These are phyloP conservation scores for Formica exsecta DNA, from an alignment of 1,140 invertebrate species.

Conservation along the genomic window DNA sequence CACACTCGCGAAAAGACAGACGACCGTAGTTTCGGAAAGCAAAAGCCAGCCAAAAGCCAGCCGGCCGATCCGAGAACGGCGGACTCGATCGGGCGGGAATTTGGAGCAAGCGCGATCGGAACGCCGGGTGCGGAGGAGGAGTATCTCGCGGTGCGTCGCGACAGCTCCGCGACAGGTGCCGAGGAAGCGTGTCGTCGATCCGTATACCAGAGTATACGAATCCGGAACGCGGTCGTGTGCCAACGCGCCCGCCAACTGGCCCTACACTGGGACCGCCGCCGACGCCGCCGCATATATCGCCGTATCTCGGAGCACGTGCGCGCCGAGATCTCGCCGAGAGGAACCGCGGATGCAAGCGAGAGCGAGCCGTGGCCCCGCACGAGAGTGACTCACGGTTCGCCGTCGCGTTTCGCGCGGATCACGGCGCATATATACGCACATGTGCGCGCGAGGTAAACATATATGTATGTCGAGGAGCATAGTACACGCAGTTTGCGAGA, in stretches of 20 bases:
- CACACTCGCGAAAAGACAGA: slow-evolving; percentile 30
- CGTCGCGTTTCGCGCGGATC: slow-evolving; percentile 50
- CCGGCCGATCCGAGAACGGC: slow-evolving; percentile 14
- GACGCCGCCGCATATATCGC: slow-evolving; percentile 62
- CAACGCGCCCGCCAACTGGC: slow-evolving; percentile 53
- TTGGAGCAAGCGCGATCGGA: slow-evolving; percentile 55
- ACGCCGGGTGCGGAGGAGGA: not conserved
- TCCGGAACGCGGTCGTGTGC: slow-evolving; percentile 56
- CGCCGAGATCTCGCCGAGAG: slow-evolving; percentile 68
- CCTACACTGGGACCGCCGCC: slow-evolving; percentile 64
- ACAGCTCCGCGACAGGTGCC: slow-evolving; percentile 47
- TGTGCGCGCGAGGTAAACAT: not conserved
- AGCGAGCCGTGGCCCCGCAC: slow-evolving; percentile 67
- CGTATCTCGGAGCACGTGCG: slow-evolving; percentile 73
- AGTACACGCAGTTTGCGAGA: not conserved
- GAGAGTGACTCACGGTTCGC: slow-evolving; percentile 75
- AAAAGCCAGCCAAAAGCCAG: not conserved
- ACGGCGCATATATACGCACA: slow-evolving; percentile 1
- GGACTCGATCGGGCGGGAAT: slow-evolving; percentile 9
- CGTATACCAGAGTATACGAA: slow-evolving; percentile 29
- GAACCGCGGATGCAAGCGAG: slow-evolving; percentile 74
- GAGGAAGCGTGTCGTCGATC: slow-evolving; percentile 22
- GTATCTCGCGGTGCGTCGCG: not conserved
- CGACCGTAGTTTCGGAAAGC: slow-evolving; percentile 17
- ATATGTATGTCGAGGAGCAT: not conserved